phyloP scores from a whole-genome alignment of 2,888 invertebrate species.

The Argyra leucocephala region DNA sequence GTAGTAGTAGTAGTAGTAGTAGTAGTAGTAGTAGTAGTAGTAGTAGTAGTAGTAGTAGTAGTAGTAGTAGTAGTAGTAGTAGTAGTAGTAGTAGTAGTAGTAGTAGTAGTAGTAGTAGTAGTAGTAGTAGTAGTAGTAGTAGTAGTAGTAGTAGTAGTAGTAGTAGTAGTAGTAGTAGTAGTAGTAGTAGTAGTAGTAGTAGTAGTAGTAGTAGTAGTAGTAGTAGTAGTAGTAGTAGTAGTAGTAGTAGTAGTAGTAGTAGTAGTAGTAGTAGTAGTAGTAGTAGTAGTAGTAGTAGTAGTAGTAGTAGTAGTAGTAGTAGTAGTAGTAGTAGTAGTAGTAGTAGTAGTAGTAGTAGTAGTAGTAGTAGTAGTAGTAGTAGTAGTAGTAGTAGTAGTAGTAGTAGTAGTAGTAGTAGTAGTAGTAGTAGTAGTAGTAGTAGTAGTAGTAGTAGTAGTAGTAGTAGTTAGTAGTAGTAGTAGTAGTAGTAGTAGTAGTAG shows the following conservation, averaged over 20 bases:
- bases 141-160: too few species aligned
- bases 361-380: too few species aligned
- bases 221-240: background rate
- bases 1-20: background rate
- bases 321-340: background rate
- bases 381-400: background rate
- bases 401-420: background rate
- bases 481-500: slow-evolving; percentile 13
- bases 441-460: background rate
- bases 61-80: background rate
- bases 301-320: background rate
- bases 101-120: too few species aligned
- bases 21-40: slow-evolving; percentile 12
- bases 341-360: too few species aligned
- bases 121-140: too few species aligned
- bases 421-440: background rate
- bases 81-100: background rate
- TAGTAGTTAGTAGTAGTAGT: slow-evolving; percentile 8
- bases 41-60: background rate
- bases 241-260: background rate
- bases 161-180: too few species aligned
- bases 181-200: background rate
- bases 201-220: background rate
- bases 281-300: background rate
- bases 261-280: background rate